Evolutionary conservation across 2,797 vertebrate genomes (phyloP), one percentile per base, ranked within the genome.

Genomic region (Poeciliopsis paucimaculata): DNA sequence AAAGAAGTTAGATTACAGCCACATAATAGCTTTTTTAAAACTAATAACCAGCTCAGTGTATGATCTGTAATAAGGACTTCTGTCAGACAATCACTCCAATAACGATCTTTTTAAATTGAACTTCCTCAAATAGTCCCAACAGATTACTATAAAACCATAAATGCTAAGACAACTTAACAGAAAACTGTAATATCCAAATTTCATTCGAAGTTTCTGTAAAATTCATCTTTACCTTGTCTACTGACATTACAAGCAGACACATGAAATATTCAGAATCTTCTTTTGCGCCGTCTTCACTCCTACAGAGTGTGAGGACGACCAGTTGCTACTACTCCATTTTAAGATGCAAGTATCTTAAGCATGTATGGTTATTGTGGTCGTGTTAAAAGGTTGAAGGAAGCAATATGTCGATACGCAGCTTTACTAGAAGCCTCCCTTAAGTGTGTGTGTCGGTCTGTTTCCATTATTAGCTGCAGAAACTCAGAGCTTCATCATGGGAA

Each of bases 381-480:
- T 36, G 62, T 82, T 73, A 47, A 6, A 15, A 51, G 15, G 20
- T 76, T 51, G 11, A 55, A 57, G 75, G 74, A 53, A 68, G 53
- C 70, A 76, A 82, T 47, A 41, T 43, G 62, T 74, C 55, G 71
- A 26, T 41, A 11, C 8, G 0, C 47, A 47, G 85, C 73, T 64
- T 82, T 68, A 64, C 39, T 76, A 70, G 77, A 84, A 77, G 46
- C 28, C 71, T 74, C 78, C 72, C 6, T 55, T 53, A 53, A 75
- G 45, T 60, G 26, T 45, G 47, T 78, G 45, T 76, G 75, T 55
- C 36, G 66, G 72, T 74, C 79, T 77, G 84, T 79, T 82, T 91
- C 72, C 84, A 85, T 87, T 90, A 91, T 91, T 85, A 86, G 78
- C 83, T 66, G 72, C 28, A 78, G 75, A 79, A 82, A 84, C 76